Evolutionary conservation across 2,113 vertebrate genomes (phyloP).

Genomic region (Peromyscus leucopus): DNA sequence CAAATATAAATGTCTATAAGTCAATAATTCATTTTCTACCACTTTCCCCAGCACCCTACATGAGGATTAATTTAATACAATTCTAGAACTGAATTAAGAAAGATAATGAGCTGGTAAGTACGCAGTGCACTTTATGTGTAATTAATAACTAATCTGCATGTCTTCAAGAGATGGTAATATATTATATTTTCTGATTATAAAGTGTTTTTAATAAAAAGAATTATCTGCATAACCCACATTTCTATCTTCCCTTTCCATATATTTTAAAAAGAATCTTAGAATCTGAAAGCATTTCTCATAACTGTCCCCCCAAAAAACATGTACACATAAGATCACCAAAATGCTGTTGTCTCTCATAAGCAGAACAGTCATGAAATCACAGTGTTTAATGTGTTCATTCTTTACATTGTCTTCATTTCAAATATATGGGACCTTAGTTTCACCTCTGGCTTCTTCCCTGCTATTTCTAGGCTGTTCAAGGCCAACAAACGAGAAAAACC

Average conservation of each 20-base stretch:
- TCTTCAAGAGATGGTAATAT: slow-evolving; percentile 61
- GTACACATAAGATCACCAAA: slow-evolving; percentile 35
- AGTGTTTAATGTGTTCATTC: slow-evolving; percentile 29
- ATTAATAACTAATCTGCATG: slow-evolving; percentile 56
- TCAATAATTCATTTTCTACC: slow-evolving; percentile 9
- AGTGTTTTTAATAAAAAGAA: slow-evolving; percentile 63
- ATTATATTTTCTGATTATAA: slow-evolving; percentile 69
- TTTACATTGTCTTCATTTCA: slow-evolving; percentile 56
- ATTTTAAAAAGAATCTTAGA: slow-evolving; percentile 40
- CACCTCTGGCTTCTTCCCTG: neutral
- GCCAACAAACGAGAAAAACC: slow-evolving; percentile 39
- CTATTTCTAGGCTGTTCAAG: neutral
- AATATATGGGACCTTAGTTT: slow-evolving; percentile 43
- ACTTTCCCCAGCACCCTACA: neutral
- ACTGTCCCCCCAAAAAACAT: neutral
- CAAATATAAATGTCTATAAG: slow-evolving; percentile 33
- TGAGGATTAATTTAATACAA: slow-evolving; percentile 48
- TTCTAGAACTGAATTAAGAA: slow-evolving; percentile 69
- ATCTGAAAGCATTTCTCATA: slow-evolving; percentile 28
- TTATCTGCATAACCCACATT: slow-evolving; percentile 34
- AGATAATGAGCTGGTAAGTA: slow-evolving; percentile 67
- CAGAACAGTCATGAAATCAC: neutral
- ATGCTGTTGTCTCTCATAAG: slow-evolving; percentile 43
- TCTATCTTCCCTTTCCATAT: slow-evolving; percentile 41
- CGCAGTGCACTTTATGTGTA: slow-evolving; percentile 51